phyloP scores from a whole-genome alignment of 2,888 invertebrate species.

The Leptothorax acervorum region DNA sequence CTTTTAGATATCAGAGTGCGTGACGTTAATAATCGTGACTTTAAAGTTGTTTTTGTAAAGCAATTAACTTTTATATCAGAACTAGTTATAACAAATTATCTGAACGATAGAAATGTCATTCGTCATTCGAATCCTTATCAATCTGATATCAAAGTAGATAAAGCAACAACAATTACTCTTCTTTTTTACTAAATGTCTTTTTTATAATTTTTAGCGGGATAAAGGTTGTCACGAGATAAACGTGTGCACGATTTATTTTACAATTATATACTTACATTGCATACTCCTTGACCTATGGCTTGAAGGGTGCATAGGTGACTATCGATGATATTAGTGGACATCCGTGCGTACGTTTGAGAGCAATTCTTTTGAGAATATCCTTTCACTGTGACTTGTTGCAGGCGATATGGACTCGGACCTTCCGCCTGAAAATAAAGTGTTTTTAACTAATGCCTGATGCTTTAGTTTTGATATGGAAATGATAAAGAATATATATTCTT shows the following conservation, averaged over 20 bases:
- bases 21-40: background rate
- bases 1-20: background rate
- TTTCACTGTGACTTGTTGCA: background rate
- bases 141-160: background rate
- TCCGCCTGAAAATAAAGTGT: background rate
- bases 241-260: background rate
- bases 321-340: slow-evolving; percentile 9
- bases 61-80: background rate
- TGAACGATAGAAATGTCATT: background rate
- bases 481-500: background rate
- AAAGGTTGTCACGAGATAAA: background rate
- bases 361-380: background rate
- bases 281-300: slow-evolving; percentile 77
- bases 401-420: accelerated
- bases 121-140: background rate
- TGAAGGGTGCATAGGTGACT: slow-evolving; percentile 78
- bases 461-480: background rate
- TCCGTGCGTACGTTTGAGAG: accelerated
- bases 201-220: background rate
- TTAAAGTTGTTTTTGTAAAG: background rate
- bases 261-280: slow-evolving; percentile 76
- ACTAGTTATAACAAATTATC: background rate
- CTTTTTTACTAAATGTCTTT: background rate
- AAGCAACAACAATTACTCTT: background rate
- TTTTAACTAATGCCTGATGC: background rate